Evolutionary conservation across 2,888 invertebrate species (phyloP).

Genomic region (Drosophila tanythrix): DNA sequence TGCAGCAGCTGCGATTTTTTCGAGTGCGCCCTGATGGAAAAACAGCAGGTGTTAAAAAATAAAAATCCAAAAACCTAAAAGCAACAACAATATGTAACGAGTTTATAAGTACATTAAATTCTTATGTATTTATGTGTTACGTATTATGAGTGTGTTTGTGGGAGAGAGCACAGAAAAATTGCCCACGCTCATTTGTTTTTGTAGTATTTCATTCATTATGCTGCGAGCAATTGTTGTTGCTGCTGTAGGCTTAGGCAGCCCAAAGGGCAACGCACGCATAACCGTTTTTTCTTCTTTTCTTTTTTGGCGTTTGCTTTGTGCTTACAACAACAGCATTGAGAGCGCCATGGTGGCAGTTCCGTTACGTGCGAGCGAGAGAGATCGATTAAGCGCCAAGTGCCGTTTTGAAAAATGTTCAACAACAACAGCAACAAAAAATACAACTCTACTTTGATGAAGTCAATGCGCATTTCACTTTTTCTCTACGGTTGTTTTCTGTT

Average conservation of each 20-base stretch:
- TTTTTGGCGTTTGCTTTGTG: conserved; percentile 56
- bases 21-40: conserved; percentile 60
- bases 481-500: conserved; percentile 37
- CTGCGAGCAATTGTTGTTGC: conserved; percentile 24
- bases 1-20: conserved; percentile 48
- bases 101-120: conserved; percentile 21
- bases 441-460: conserved; percentile 45
- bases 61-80: conserved; percentile 57
- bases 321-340: conserved; percentile 34
- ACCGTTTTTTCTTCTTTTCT: conserved; percentile 47
- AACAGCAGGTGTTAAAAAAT: conserved; percentile 75
- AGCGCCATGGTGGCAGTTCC: conserved; percentile 58
- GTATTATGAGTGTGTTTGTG: conserved; percentile 7
- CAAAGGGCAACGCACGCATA: conserved; percentile 78
- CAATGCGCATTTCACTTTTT: conserved; percentile 79
- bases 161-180: conserved; percentile 35
- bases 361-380: conserved; percentile 60
- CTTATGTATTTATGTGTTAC: conserved; percentile 9
- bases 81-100: conserved; percentile 42
- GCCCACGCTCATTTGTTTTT: conserved; percentile 44
- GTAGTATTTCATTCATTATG: conserved; percentile 58
- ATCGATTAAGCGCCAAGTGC: conserved; percentile 61
- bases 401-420: conserved; percentile 69
- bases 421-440: conserved; percentile 38
- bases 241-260: conserved; percentile 38